Evolutionary conservation across 2,797 vertebrate species (phyloP).

Genomic region (Ispidina lecontei): DNA sequence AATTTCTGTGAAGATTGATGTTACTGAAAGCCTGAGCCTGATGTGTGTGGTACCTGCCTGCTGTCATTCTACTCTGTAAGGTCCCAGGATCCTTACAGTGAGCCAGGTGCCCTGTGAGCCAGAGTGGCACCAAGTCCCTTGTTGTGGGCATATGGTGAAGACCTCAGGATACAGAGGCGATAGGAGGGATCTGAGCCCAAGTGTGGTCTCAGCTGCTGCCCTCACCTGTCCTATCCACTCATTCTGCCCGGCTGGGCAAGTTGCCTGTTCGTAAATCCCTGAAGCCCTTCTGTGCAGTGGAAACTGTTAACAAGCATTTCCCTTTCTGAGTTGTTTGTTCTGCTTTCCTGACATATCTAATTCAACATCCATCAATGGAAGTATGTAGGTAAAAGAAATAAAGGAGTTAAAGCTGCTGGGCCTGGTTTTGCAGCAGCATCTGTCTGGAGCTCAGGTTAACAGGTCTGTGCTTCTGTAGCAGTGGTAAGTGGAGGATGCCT

Average conservation of each 20-base stretch:
- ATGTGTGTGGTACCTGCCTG: neutral
- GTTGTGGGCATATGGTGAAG: neutral
- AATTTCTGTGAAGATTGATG: neutral
- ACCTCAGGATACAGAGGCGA: neutral
- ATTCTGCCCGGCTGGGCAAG: neutral
- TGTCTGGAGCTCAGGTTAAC: neutral
- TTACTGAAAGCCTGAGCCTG: neutral
- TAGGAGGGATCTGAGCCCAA: neutral
- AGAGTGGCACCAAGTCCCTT: accelerated
- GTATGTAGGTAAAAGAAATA: neutral
- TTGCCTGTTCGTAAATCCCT: neutral
- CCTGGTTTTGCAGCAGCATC: neutral
- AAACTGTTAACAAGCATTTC: neutral
- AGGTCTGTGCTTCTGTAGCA: neutral
- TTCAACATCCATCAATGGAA: neutral
- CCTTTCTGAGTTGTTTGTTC: neutral
- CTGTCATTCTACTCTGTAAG: neutral
- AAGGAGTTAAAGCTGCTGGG: neutral
- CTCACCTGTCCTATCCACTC: neutral
- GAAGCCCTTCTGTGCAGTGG: neutral
- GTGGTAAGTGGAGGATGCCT: neutral
- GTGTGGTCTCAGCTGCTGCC: neutral
- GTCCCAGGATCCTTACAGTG: neutral
- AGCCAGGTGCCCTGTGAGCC: neutral
- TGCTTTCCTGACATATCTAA: neutral